These are phyloP conservation scores for Phthorimaea operculella DNA, from an alignment of 1,140 invertebrate species.

Conservation along the genomic window DNA sequence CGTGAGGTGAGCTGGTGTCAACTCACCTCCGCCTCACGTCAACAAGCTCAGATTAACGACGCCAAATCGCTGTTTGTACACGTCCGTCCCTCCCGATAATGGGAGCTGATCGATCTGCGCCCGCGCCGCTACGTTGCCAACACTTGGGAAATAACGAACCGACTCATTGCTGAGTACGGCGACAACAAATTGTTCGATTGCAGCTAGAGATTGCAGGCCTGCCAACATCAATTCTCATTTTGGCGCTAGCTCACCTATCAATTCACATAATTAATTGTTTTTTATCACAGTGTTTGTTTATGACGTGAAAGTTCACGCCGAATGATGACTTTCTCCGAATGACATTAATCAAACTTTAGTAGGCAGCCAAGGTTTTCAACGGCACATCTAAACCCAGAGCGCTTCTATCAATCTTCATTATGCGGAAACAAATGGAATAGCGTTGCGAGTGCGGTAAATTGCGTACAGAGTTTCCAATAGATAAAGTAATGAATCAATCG, in stretches of 20 bases:
- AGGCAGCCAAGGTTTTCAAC: constrained; percentile 15
- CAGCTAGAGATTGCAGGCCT: constrained; percentile 21
- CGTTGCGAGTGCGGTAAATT: constrained; percentile 28
- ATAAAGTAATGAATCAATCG: constrained; percentile 61
- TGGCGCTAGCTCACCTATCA: too few species aligned
- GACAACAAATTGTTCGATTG: constrained; percentile 1
- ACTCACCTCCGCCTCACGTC: constrained; percentile 34
- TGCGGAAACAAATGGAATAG: constrained; percentile 12
- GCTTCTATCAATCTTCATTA: constrained; percentile 21
- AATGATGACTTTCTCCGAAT: too few species aligned
- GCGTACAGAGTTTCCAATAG: constrained; percentile 29
- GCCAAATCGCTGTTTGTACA: constrained; percentile 65
- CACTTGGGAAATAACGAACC: constrained; percentile 56
- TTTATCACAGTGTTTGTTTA: too few species aligned
- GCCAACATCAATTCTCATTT: constrained; percentile 11
- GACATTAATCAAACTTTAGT: too few species aligned
- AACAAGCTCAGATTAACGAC: constrained; percentile 51
- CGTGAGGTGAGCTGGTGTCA: constrained; percentile 48
- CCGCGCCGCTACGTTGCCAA: constrained; percentile 52
- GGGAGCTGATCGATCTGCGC: constrained; percentile 48
- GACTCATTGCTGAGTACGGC: constrained; percentile 21
- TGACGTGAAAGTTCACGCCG: too few species aligned
- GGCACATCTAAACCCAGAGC: constrained; percentile 5
- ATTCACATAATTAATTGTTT: too few species aligned
- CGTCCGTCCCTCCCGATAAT: constrained; percentile 64